A percentile compares a stretch with the other conserved stretches of the same genome.
Evolutionary conservation across 2,797 vertebrate genomes (phyloP).

Genomic region (Syngnathus rostellatus): DNA sequence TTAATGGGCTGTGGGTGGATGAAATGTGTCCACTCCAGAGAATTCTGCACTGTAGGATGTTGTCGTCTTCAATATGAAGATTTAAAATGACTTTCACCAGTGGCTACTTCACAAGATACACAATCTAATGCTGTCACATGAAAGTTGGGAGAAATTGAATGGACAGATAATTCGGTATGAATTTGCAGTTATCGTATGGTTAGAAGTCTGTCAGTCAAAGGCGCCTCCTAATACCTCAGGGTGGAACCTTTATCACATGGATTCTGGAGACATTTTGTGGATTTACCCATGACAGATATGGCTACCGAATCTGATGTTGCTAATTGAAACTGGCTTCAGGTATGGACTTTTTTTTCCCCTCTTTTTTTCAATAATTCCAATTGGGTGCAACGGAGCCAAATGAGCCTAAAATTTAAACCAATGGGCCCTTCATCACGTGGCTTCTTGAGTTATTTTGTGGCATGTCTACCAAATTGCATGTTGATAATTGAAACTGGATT

Average conservation of each 20-base stretch:
- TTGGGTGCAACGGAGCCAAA: no score
- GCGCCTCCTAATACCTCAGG: not conserved
- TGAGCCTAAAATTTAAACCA: no score
- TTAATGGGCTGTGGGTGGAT: not conserved
- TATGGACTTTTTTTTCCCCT: no score
- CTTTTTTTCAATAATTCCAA: no score
- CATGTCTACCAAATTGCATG: not conserved
- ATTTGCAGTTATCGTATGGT: not conserved
- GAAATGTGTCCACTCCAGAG: not conserved
- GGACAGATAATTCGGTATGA: not conserved
- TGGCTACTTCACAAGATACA: not conserved
- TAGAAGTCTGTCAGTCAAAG: not conserved
- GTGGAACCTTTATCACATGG: not conserved
- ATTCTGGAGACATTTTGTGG: not conserved
- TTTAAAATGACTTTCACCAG: not conserved
- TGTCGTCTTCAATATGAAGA: conserved; percentile 1
- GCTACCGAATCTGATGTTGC: no score
- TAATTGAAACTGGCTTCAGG: no score
- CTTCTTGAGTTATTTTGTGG: not conserved
- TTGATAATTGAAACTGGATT: no score
- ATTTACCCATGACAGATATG: not conserved
- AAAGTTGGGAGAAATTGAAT: not conserved
- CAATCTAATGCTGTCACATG: not conserved
- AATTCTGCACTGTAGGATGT: not conserved
- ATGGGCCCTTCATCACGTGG: not conserved